These are phyloP conservation scores for Thunnus maccoyii DNA, from an alignment of 2,113 vertebrate genomes.

Conservation along the genomic window DNA sequence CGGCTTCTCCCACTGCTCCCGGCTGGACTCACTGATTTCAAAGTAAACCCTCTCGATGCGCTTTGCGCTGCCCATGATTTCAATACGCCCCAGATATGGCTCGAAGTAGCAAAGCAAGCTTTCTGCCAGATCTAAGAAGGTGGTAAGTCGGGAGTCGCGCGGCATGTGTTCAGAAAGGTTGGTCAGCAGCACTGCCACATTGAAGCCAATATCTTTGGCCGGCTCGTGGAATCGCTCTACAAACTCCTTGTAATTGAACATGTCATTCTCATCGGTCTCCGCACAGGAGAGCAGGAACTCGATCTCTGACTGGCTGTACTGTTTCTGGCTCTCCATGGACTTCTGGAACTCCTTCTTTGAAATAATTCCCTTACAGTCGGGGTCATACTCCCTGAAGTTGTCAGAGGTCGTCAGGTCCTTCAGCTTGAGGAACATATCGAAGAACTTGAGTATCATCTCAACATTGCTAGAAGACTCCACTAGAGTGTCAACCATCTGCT, in stretches of 20 bases:
- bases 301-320: slow-evolving; percentile 95
- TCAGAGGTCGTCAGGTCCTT: slow-evolving; percentile 98
- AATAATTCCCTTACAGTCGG: slow-evolving; percentile 94
- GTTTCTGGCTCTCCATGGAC: slow-evolving; percentile 98
- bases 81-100: slow-evolving; percentile 96
- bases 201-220: slow-evolving; percentile 98
- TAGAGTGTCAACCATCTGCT: slow-evolving; percentile 99
- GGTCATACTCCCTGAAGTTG: slow-evolving; percentile 95
- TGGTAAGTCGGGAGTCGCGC: slow-evolving; percentile 91
- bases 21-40: slow-evolving; percentile 97
- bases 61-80: slow-evolving; percentile 98
- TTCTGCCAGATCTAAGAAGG: slow-evolving; percentile 93
- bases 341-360: slow-evolving; percentile 99
- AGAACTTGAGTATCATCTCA: slow-evolving; percentile 99
- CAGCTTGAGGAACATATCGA: slow-evolving; percentile 99
- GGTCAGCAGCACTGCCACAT: slow-evolving; percentile 94
- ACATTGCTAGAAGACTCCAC: slow-evolving; percentile 97
- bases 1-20: slow-evolving; percentile 98
- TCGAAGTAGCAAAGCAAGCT: slow-evolving; percentile 97
- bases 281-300: slow-evolving; percentile 95
- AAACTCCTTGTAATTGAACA: slow-evolving; percentile 97
- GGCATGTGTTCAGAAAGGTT: slow-evolving; percentile 99
- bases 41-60: slow-evolving; percentile 98
- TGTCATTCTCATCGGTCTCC: slow-evolving; percentile 96
- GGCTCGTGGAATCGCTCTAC: slow-evolving; percentile 97